Conservation (phyloP, 92 coral and sea anemone species). For the Blastomussa wellsi region DNA sequence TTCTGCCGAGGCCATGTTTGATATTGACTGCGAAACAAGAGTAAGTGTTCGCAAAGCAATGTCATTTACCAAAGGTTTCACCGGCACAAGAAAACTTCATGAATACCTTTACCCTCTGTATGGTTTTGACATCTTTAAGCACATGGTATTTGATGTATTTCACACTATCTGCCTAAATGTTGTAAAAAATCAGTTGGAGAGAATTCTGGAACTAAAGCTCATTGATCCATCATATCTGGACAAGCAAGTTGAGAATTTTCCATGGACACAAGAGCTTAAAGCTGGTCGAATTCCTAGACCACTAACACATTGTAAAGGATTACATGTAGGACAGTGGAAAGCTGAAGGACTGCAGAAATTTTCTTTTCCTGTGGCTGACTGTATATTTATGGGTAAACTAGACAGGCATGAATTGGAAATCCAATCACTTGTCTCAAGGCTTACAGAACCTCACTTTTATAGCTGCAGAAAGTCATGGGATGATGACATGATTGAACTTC, state of each 20-base stretch:
- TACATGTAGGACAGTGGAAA: slow-evolving; percentile 74
- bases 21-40: slow-evolving; percentile 63
- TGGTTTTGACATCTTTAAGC: slow-evolving; percentile 62
- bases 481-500: slow-evolving; percentile 50
- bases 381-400: slow-evolving; percentile 47
- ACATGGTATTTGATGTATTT: slow-evolving; percentile 56
- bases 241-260: slow-evolving; percentile 54
- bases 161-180: slow-evolving; percentile 68
- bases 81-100: slow-evolving; percentile 61
- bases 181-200: slow-evolving; percentile 57
- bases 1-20: slow-evolving; percentile 35
- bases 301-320: slow-evolving; percentile 60
- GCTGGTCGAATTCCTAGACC: slow-evolving; percentile 37
- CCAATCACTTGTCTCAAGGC: slow-evolving; percentile 47
- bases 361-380: slow-evolving; percentile 69
- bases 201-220: slow-evolving; percentile 49
- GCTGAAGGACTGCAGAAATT: slow-evolving; percentile 66
- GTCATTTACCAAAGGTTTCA: slow-evolving; percentile 65
- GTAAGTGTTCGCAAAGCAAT: slow-evolving; percentile 52
- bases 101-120: slow-evolving; percentile 64
- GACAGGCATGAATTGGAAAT: slow-evolving; percentile 51
- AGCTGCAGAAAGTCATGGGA: slow-evolving; percentile 62
- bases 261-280: slow-evolving; percentile 68
- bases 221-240: slow-evolving; percentile 52
- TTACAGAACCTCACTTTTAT: slow-evolving; percentile 56